Conservation (phyloP, 2,113 vertebrate genomes). For the Nothoprocta perdicaria region DNA sequence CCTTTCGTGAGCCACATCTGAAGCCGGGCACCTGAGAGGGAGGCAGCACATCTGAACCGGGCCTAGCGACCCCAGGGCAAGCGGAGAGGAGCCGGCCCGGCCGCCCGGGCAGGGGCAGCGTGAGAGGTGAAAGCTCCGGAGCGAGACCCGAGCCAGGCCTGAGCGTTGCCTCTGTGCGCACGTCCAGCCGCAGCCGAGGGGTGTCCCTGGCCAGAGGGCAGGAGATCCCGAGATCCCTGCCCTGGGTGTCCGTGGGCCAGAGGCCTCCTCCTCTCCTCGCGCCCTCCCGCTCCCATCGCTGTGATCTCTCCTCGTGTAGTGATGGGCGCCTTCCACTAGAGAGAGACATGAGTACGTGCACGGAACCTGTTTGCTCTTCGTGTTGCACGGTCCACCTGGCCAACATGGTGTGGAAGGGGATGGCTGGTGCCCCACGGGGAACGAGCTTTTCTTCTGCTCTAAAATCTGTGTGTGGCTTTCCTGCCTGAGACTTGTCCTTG, state of each 20-base stretch:
- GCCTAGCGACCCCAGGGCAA: background rate
- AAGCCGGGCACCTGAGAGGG: background rate
- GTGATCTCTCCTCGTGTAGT: constrained; percentile 44
- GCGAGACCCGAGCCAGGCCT: background rate
- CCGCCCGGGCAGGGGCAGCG: background rate
- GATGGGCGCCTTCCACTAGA: constrained; percentile 69
- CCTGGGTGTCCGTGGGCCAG: fast-evolving
- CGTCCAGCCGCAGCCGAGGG: background rate
- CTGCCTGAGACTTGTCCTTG: background rate
- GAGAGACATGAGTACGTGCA: constrained; percentile 67
- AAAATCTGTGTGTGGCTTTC: background rate
- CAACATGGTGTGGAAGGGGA: constrained; percentile 38
- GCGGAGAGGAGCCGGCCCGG: background rate
- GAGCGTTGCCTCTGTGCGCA: background rate
- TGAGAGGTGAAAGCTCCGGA: background rate
- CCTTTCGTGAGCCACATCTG: background rate
- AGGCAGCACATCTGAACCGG: background rate
- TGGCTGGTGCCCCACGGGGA: background rate
- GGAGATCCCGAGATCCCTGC: background rate
- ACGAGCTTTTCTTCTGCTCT: background rate
- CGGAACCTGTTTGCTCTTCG: constrained; percentile 52
- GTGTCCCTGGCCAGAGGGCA: background rate
- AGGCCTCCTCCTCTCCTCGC: too few species aligned
- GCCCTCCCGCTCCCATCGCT: background rate
- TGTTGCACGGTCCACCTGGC: background rate